Base-by-base conservation (phyloP, 1,140 invertebrate species). In the Acromyrmex heyeri region DNA sequence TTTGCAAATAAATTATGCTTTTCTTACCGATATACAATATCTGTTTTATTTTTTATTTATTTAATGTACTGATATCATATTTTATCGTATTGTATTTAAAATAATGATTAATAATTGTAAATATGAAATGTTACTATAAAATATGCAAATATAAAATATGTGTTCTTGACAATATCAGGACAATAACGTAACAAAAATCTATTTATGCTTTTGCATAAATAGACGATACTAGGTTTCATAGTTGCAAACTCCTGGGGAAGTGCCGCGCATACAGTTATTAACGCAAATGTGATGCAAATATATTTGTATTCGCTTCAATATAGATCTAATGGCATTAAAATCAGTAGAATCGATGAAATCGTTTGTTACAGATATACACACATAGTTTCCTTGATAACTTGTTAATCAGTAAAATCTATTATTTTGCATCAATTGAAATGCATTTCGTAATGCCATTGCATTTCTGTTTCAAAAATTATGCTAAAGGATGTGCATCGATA, bases 261-360 rank as follows among this genome's bases (percentile, higher is more conserved):
- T 14, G 14, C 30, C 14, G 55, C 30, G 7, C 72, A 21, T 75
- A 59, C 34, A 18, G 30, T 75, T 75, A 59, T 75, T 44, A 75
- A 59, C 7, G 55, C 30, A 75, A 75, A 75, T 75, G 34, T 21
- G 30, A 75, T 75, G 72, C 72, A 75, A 75, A 75, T 75, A n/a
- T 75, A 75, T 75, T 21, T 55, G 38, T n/a, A 34, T n/a, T 30
- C n/a, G 30, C 30, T 75, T 75, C 53, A 55, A 30, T 57, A 24
- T 30, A n/a, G n/a, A 24, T 14, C 55, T 75, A 75, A 75, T 75
- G 55, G 59, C 3, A 30, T 75, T 59, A 75, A 24, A 72, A 30
- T 30, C 30, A 30, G n/a, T 57, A 30, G 72, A 75, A 59, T 75
- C 30, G 72, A 38, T 30, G 30, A 75, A 75, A 75, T 61, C 34